Base-by-base conservation (phyloP, 2,888 invertebrate species). In the Amiota minor region DNA sequence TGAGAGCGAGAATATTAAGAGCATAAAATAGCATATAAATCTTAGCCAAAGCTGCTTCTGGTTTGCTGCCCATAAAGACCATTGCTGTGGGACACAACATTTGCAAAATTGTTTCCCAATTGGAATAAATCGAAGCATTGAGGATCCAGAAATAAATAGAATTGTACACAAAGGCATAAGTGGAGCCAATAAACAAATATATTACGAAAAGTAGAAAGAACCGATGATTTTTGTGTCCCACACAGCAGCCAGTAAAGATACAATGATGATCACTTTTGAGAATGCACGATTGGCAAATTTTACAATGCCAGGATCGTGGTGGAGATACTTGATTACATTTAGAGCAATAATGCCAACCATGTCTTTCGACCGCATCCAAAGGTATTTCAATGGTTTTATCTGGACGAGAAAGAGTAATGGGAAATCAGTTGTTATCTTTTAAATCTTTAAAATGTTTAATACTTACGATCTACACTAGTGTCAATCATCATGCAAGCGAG, bases 291-390 rank as follows among this genome's bases (percentile, higher is more conserved):
- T 94, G 91, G 89, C 98, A 99, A 6, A 91, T 91, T 4, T 92
- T 91, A 87, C 98, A 99, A 87, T 98, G 98, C 93, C 96, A 97
- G 0, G 98, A 94, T 69, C 98, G 92, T 1, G 97, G 96, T 1
- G 96, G 96, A 2, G 93, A 91, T 8, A 93, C 74, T 62, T 92
- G 91, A 85, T 95, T 93, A 72, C 98, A 98, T 0, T 91, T 90
- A 1, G 92, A 86, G 90, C 98, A 99, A 76, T 95, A 92, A 72
- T 92, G 92, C 96, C 97, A 98, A 6, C 75, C 64, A n/a, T n/a
- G 76, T 1, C 62, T 1, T 0, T 45, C 55, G 4, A 59, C 16
- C 12, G 77, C 68, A 67, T 78, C n/a, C 2, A 9, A 35, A 20
- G 85, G 84, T 0, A 90, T 78, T 47, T 67, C 69, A 6, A 82